Conservation (phyloP, 1,140 invertebrate species). For the Euwallacea similis region DNA sequence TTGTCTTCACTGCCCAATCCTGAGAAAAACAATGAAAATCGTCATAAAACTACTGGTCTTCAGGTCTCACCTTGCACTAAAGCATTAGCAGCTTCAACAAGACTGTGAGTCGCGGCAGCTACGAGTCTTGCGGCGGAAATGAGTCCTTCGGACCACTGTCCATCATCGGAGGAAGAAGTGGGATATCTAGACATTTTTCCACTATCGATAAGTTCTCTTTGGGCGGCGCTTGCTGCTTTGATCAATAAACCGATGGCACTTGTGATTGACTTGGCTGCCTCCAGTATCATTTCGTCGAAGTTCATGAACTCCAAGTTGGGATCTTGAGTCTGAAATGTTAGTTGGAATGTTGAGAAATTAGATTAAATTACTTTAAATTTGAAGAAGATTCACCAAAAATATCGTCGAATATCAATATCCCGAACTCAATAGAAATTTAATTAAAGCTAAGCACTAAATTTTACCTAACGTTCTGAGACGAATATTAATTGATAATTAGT, state of each 20-base stretch:
- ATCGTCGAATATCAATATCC: neutral
- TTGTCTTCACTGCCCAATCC: constrained; percentile 89
- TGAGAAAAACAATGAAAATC: constrained; percentile 15
- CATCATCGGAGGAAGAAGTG: constrained; percentile 86
- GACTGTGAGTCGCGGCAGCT: constrained; percentile 93
- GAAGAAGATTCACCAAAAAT: neutral
- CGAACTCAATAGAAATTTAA: too few relatives aligned
- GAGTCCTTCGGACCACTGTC: constrained; percentile 98
- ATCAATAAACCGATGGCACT: constrained; percentile 95
- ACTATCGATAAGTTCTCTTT: constrained; percentile 85
- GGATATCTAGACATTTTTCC: constrained; percentile 74
- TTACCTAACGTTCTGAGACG: too few relatives aligned
- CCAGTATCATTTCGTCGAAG: constrained; percentile 98
- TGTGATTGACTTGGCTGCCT: constrained; percentile 97
- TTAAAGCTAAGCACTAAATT: too few relatives aligned
- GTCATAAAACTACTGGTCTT: neutral
- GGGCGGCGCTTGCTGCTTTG: constrained; percentile 93
- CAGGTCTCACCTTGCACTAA: constrained; percentile 81
- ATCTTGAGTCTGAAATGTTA: constrained; percentile 60
- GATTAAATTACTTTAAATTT: too few relatives aligned
- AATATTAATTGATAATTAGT: too few relatives aligned
- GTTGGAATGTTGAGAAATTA: neutral
- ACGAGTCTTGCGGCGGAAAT: constrained; percentile 95
- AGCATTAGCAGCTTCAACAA: constrained; percentile 96
- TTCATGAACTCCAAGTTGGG: constrained; percentile 86